Percentiles rank a stretch among this genome's conserved stretches.
Conservation (phyloP, 2,113 vertebrate species). For the Poicephalus meyeri region DNA sequence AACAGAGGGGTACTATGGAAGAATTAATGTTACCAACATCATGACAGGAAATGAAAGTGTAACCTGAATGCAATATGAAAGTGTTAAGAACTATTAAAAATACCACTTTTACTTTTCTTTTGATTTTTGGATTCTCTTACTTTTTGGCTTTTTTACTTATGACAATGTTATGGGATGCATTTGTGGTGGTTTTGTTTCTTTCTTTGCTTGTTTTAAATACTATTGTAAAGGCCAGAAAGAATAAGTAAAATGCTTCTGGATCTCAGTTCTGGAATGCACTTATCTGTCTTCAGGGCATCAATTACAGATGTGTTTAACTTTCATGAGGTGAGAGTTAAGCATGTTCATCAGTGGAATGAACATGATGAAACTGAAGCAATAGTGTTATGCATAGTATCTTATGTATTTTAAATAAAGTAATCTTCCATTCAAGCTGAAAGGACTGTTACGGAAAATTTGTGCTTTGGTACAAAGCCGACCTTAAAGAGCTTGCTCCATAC, state of each 20-base stretch:
- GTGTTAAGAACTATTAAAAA: background rate
- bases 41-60: background rate
- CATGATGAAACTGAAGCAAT: background rate
- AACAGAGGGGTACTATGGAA: background rate
- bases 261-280: background rate
- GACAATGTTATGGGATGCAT: background rate
- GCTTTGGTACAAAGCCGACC: background rate
- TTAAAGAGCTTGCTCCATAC: background rate
- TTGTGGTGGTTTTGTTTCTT: background rate
- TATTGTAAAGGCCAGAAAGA: background rate
- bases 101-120: accelerated
- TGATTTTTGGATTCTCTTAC: background rate
- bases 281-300: background rate
- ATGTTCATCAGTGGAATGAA: background rate
- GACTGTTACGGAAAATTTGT: background rate
- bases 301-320: background rate
- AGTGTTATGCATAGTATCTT: background rate
- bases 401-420: background rate
- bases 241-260: background rate
- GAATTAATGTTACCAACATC: background rate
- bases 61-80: background rate
- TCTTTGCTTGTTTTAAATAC: background rate
- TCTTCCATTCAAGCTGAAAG: background rate
- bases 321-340: background rate
- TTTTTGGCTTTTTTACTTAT: background rate